Base-by-base conservation (phyloP, 2,113 vertebrate genomes). In the Scomber colias region DNA sequence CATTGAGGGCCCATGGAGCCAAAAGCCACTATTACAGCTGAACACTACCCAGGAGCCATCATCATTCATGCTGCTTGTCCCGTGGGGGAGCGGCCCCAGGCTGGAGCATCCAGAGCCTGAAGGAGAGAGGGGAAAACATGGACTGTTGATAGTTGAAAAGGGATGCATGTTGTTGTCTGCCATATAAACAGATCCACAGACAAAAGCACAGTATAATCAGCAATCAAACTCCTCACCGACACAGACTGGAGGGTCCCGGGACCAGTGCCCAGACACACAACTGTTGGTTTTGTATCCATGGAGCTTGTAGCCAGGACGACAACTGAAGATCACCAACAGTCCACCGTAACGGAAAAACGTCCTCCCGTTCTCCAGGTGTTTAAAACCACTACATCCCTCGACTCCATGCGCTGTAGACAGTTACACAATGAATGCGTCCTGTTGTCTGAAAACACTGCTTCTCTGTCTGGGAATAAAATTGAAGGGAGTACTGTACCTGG, bases 281-380 rank as follows among this genome's bases (percentile, higher is more conserved):
- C 92, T 94, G 84, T 88, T 95, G 66, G 89, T 94, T 60, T 75
- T 88, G 80, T 92, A 84, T 54, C 94, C 94, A 24, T 94, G 79
- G 46, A 94, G 82, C 77, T 83, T 90, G 84, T 89, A 95, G 1
- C 94, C 94, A 45, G 81, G 86, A 54, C 77, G 89, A 68, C 94
- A 95, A 54, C 76, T 84, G 78, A 93, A 95, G 14, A 90, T 90
- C 44, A 92, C 92, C 46, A 92, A 87, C 65, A 95, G 83, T 15
- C 94, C 95, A 4, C 90, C 68, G 11, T 94, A 95, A 8, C 92
- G 92, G 51, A 94, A 94, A 76, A 95, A 95, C 0, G 87, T 93
- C 57, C 86, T 88, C 3, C 94, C 93, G 3, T 95, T 94, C 48
- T 91, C 88, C 67, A 95, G 68, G 45, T 94, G 84, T 49, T 57